These are phyloP conservation scores for Cephus rjabovi DNA, from an alignment of 2,888 invertebrate species.

Conservation along the genomic window DNA sequence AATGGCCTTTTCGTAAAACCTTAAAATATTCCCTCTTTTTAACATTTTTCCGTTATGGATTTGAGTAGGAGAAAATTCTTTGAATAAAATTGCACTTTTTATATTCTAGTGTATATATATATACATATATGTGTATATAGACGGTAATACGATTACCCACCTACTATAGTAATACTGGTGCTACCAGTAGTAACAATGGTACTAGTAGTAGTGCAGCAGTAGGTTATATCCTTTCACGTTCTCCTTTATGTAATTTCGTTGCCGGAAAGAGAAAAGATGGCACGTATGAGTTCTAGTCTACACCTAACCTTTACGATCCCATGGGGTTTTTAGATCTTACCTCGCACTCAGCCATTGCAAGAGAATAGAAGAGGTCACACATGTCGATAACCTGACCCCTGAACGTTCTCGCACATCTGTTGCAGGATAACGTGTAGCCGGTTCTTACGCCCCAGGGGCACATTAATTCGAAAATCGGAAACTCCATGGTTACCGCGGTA, in stretches of 20 bases:
- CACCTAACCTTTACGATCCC: neutral
- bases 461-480: constrained; percentile 3
- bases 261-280: neutral
- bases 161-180: too few relatives aligned
- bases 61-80: neutral
- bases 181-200: too few relatives aligned
- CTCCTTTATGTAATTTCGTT: neutral
- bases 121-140: too few relatives aligned
- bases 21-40: neutral
- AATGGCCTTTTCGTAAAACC: neutral
- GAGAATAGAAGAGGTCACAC: constrained; percentile 17
- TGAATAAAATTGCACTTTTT: neutral
- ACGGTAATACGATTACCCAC: too few relatives aligned
- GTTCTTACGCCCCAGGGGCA: constrained; percentile 17
- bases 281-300: neutral
- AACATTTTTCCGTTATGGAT: neutral
- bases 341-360: neutral
- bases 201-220: neutral
- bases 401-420: constrained; percentile 13
- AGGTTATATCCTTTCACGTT: neutral
- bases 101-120: neutral
- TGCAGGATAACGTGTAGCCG: constrained; percentile 24
- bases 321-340: neutral
- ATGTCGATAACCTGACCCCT: constrained; percentile 15
- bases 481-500: neutral